Evolutionary conservation across 2,888 invertebrate species (phyloP).

Genomic region (Phengaris arion): DNA sequence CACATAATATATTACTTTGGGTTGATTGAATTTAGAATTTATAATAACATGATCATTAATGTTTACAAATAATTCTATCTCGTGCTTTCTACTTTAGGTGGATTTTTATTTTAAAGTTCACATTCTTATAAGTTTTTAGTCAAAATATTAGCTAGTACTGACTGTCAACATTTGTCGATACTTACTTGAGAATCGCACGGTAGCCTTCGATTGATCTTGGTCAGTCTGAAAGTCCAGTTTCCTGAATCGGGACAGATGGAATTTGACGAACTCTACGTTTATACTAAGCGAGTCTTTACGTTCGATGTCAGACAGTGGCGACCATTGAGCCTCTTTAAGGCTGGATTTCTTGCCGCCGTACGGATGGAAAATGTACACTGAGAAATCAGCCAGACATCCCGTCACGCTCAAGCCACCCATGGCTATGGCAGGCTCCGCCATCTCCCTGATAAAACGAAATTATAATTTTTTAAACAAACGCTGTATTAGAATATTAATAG

Average conservation of each 20-base stretch:
- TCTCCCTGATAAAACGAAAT: slow-evolving; percentile 67
- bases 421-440: slow-evolving; percentile 82
- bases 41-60: no score
- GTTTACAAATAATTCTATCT: no score
- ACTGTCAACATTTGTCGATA: slow-evolving; percentile 34
- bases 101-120: no score
- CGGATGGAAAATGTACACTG: slow-evolving; percentile 98
- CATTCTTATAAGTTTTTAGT: no score
- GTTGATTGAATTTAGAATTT: no score
- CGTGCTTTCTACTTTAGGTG: no score
- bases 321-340: slow-evolving; percentile 89
- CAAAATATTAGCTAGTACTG: no score
- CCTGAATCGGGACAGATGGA: slow-evolving; percentile 94
- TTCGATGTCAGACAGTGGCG: slow-evolving; percentile 91
- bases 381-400: slow-evolving; percentile 97
- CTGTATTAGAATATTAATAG: not conserved
- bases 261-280: slow-evolving; percentile 98
- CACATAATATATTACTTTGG: no score
- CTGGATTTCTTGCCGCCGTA: slow-evolving; percentile 95
- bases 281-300: slow-evolving; percentile 97
- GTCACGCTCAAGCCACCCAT: slow-evolving; percentile 95
- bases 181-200: slow-evolving; percentile 94
- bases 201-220: slow-evolving; percentile 88
- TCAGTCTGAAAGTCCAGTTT: slow-evolving; percentile 89
- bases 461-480: not conserved